Evolutionary conservation across 2,113 vertebrate genomes (phyloP), one percentile per base, ranked within the genome.

Genomic region (Nicator chloris): DNA sequence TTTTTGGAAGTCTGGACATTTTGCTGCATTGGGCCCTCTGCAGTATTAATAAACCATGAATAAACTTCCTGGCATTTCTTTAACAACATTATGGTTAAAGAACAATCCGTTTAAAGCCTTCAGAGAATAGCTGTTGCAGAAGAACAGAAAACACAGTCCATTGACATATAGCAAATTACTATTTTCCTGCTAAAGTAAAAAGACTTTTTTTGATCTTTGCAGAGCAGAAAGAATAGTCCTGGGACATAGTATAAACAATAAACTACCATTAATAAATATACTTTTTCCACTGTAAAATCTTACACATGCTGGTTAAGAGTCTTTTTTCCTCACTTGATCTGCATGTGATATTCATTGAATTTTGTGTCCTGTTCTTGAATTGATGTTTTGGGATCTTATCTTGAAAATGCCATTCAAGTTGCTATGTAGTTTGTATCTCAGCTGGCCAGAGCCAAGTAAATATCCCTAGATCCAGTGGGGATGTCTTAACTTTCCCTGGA

Each of bases 11-110:
- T 88, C 85, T 95, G 93, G 90, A 45, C 45, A 65, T 95, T 90
- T 92, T 93, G 80, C 72, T 95, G 88, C 69, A 86, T 54, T 93
- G 69, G 53, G 80, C 53, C 60, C 82, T 94, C 86, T 90, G 88
- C 88, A 94, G 88, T 86, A 93, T 95, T 96, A 96, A 93, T 92
- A 96, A 95, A 71, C 71, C 72, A 88, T 9, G 10, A 90, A 95
- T 90, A 93, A 96, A 93, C 86, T 96, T 96, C 80, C 92, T 93
- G 95, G 72, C 65, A 82, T 95, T 95, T 95, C 65, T 93, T 90
- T 95, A 90, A 92, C 33, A 39, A 68, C 56, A 44, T 96, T 92
- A 79, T 86, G 80, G 80, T 94, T 92, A 72, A 90, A 87, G 65
- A 92, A 84, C 64, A 88, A 82, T 90, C 51, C 16, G 17, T 90